A percentile compares a stretch with the other conserved stretches of the same genome.
Evolutionary conservation across 2,113 vertebrate genomes (phyloP).

Genomic region (Benitochromis conjunctus): DNA sequence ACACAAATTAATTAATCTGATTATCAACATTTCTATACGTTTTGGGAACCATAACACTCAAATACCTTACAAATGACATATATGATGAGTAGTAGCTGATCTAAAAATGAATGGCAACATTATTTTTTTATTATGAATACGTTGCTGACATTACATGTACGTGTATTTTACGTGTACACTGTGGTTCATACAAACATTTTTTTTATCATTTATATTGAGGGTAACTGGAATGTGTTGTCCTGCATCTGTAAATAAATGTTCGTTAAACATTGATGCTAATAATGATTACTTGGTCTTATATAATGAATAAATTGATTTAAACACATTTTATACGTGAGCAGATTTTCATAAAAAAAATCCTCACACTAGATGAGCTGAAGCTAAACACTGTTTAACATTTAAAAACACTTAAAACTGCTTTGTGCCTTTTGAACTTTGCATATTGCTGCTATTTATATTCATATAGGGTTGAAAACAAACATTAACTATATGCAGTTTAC

Average conservation of each 20-base stretch:
- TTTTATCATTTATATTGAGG: not conserved
- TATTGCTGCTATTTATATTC: not conserved
- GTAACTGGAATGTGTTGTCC: not conserved
- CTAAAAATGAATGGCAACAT: not conserved
- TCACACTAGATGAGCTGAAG: not conserved
- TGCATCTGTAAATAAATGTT: not conserved
- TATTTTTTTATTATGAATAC: not conserved
- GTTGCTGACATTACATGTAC: rapidly evolving
- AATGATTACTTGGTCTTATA: not conserved
- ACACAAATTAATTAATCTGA: not conserved
- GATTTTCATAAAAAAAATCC: not conserved
- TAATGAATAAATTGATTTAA: not conserved
- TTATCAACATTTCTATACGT: not conserved
- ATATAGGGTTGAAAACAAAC: not conserved
- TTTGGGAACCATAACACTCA: not conserved
- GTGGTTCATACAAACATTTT: not conserved
- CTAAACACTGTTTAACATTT: not conserved
- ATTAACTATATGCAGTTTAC: not conserved
- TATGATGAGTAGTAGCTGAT: not conserved
- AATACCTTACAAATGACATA: not conserved
- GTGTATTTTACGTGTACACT: rapidly evolving
- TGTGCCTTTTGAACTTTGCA: not conserved
- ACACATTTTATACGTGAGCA: not conserved
- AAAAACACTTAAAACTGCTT: not conserved
- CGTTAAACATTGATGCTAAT: not conserved